A percentile compares a stretch with the other conserved stretches of the same genome.
These are phyloP conservation scores for Odocoileus hemionus DNA, from an alignment of 2,113 vertebrate species.

Conservation along the genomic window DNA sequence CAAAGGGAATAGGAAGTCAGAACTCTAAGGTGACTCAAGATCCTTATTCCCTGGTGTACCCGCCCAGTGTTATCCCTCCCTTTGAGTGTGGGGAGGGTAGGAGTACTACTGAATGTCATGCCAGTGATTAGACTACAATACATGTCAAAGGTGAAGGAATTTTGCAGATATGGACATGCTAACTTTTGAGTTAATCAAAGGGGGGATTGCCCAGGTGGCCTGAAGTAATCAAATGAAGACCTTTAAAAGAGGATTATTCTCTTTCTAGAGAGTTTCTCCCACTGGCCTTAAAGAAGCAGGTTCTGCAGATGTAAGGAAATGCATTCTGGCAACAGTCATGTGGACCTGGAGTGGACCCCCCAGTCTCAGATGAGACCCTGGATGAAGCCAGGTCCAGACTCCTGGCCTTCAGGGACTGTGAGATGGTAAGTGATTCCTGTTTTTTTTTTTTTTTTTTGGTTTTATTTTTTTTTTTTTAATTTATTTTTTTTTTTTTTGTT, in stretches of 20 bases:
- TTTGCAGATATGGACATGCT: neutral
- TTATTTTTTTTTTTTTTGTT: too few species aligned
- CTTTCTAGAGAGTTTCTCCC: neutral
- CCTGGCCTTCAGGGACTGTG: neutral
- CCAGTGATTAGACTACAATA: rapidly evolving
- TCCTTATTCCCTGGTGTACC: too few species aligned
- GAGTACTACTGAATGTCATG: rapidly evolving
- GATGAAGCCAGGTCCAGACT: neutral
- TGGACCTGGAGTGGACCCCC: neutral
- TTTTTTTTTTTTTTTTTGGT: too few species aligned
- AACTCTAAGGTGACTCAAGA: neutral
- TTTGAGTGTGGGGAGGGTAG: too few species aligned
- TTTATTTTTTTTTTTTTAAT: too few species aligned
- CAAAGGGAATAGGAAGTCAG: neutral
- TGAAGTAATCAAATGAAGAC: neutral
- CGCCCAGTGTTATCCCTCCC: rapidly evolving
- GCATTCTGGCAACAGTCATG: neutral
- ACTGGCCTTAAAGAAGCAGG: neutral
- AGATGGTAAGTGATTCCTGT: too few species aligned
- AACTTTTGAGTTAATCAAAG: neutral
- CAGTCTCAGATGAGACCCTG: neutral
- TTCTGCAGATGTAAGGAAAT: neutral
- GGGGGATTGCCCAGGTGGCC: neutral
- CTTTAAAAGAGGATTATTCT: too few species aligned
- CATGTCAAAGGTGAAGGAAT: neutral